Evolutionary conservation across 2,797 vertebrate genomes (phyloP), one percentile per base, ranked within the genome.

Genomic region (Adelosebastes latens): DNA sequence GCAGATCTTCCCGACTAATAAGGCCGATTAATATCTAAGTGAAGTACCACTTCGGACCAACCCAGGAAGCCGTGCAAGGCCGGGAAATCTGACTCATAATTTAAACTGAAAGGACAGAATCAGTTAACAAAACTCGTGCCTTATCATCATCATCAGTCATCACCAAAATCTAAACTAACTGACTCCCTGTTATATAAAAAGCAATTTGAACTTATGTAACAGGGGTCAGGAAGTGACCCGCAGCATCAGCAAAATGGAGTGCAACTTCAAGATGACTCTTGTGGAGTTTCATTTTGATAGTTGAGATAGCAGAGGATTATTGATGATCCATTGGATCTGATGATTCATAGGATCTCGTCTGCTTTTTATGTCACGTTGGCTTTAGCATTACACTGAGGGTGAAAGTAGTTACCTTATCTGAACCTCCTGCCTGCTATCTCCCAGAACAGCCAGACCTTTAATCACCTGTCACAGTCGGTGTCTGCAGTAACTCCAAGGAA

Each of bases 81-180:
- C 24, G 1, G 24, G 72, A 82, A 78, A 83, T 87, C 53, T 75
- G 80, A 32, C 34, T 85, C 73, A 68, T 89, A 75, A 92, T 87
- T 92, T 77, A 86, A 81, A 85, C 77, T 85, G 72, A 89, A 92
- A 88, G 69, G 77, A 77, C 74, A 81, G 65, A 92, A 91, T 84
- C 71, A 78, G 77, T 91, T 84, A 92, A 83, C 71, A 79, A 80
- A 82, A 85, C 53, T 9, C 74, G 53, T 75, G 74, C 89, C 84
- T 82, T 84, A 89, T 93, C 85, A 52, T 76, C 46, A 49, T 49
- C 46, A 75, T 90, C 78, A 59, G 75, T 80, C 76, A 77, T 83
- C 61, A 63, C 32, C 66, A 25, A 84, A 83, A 80, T 73, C 64
- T 53, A 72, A 75, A 86, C 59, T 66, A 77, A 82, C 72, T 49